phyloP scores from a whole-genome alignment of 2,113 vertebrate genomes.

The Hippocampus mohnikei region DNA sequence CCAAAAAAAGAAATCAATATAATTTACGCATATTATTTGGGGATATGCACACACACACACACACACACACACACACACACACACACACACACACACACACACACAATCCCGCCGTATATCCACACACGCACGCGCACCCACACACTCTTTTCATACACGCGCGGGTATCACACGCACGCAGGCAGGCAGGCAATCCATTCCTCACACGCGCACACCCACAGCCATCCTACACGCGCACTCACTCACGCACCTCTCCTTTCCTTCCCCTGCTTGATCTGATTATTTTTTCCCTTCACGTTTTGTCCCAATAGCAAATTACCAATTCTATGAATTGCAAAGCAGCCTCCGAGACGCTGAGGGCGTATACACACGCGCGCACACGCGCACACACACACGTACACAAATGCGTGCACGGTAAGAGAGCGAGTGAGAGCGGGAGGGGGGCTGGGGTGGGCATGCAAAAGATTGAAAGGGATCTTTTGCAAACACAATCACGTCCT shows the following conservation, averaged over 20 bases:
- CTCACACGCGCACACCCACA: background rate
- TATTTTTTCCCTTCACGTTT: conserved; percentile 88
- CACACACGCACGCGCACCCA: too few relatives aligned
- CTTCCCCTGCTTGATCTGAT: conserved; percentile 81
- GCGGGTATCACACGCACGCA: too few relatives aligned
- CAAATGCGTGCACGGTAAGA: background rate
- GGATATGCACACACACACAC: too few relatives aligned
- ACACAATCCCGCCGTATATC: too few relatives aligned
- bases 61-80: too few relatives aligned
- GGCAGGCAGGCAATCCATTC: too few relatives aligned
- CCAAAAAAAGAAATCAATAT: too few relatives aligned
- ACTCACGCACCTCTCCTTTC: conserved; percentile 34
- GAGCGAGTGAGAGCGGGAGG: background rate
- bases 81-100: too few relatives aligned
- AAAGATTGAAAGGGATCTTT: conserved; percentile 84
- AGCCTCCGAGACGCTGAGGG: conserved; percentile 82
- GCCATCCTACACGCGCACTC: background rate
- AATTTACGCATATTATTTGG: too few relatives aligned
- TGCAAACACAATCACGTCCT: conserved; percentile 88
- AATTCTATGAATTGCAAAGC: conserved; percentile 90
- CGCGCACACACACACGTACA: background rate
- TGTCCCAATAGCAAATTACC: conserved; percentile 90
- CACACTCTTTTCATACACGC: too few relatives aligned
- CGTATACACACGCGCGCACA: conserved; percentile 4
- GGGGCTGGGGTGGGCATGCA: conserved; percentile 58